Evolutionary conservation across 2,888 invertebrate species (phyloP).

Genomic region (Sisyra terminalis): DNA sequence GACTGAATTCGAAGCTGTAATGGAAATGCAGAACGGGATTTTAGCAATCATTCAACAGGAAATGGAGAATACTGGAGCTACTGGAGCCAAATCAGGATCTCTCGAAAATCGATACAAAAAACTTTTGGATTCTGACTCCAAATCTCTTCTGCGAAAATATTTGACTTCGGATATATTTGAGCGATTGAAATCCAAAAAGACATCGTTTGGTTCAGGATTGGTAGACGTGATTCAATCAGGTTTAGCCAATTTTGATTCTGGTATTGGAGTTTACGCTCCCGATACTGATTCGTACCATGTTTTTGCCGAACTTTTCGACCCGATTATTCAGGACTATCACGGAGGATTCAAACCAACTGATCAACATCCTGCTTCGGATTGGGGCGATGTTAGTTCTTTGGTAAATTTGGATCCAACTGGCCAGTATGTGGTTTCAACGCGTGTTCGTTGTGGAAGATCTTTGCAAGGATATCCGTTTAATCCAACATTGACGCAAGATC

Average conservation of each 20-base stretch:
- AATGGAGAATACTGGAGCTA: not conserved
- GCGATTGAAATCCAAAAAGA: slow-evolving; percentile 35
- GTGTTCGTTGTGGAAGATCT: slow-evolving; percentile 47
- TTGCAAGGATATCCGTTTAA: slow-evolving; percentile 46
- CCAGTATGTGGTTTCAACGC: slow-evolving; percentile 44
- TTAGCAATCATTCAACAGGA: slow-evolving; percentile 8
- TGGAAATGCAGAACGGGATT: slow-evolving; percentile 29
- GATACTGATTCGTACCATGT: slow-evolving; percentile 48
- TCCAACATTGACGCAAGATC: slow-evolving; percentile 42
- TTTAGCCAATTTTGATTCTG: slow-evolving; percentile 47
- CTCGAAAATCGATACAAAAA: not conserved
- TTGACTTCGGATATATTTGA: slow-evolving; percentile 35
- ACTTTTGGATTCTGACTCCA: slow-evolving; percentile 26
- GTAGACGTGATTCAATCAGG: slow-evolving; percentile 49
- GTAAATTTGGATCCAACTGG: slow-evolving; percentile 39
- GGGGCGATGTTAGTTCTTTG: slow-evolving; percentile 37
- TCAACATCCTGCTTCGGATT: slow-evolving; percentile 40
- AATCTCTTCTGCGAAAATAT: slow-evolving; percentile 46
- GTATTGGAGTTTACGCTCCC: slow-evolving; percentile 47
- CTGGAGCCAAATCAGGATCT: not conserved
- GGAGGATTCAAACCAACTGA: slow-evolving; percentile 35
- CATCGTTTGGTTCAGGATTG: slow-evolving; percentile 39
- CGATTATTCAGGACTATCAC: slow-evolving; percentile 52
- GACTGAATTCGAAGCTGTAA: slow-evolving; percentile 31
- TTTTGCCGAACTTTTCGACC: slow-evolving; percentile 47